Percentiles rank a stretch among this genome's conserved stretches.
phyloP scores from a whole-genome alignment of 1,140 invertebrate species.

The Cardiocondyla obscurior region DNA sequence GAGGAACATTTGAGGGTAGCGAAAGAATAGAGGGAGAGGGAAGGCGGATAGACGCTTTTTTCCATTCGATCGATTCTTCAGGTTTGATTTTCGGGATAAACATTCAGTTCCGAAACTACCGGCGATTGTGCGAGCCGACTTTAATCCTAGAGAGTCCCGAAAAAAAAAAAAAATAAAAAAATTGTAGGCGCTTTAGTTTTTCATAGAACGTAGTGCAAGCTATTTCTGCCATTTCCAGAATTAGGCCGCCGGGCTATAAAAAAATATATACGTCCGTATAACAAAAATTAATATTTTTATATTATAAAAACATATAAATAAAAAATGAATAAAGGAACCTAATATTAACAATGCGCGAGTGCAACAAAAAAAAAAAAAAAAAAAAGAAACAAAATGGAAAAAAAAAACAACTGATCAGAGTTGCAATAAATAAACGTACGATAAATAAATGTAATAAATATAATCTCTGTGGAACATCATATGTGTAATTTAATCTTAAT shows the following conservation, averaged over 20 bases:
- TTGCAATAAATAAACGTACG: background rate
- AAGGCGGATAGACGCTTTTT: slow-evolving; percentile 23
- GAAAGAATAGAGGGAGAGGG: slow-evolving; percentile 13
- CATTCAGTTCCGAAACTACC: slow-evolving; percentile 5
- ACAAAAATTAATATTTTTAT: background rate
- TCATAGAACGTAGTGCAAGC: background rate
- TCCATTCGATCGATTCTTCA: slow-evolving; percentile 45
- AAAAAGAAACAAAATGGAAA: too few relatives aligned
- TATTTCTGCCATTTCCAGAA: background rate
- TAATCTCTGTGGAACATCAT: background rate
- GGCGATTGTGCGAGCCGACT: slow-evolving; percentile 19
- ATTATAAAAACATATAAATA: background rate
- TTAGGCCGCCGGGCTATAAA: background rate
- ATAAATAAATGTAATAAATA: background rate
- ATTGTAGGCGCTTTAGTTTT: slow-evolving; percentile 10
- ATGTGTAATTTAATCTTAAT: background rate
- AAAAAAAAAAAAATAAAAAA: too few relatives aligned
- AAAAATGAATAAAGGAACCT: background rate
- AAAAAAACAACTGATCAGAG: too few relatives aligned
- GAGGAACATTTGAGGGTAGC: background rate
- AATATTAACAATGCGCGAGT: background rate
- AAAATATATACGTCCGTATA: background rate
- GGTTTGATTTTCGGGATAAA: slow-evolving; percentile 47
- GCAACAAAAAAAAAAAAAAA: background rate
- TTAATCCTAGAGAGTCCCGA: slow-evolving; percentile 14